phyloP scores from a whole-genome alignment of 1,140 invertebrate genomes.

The Stegodyphus dumicola region DNA sequence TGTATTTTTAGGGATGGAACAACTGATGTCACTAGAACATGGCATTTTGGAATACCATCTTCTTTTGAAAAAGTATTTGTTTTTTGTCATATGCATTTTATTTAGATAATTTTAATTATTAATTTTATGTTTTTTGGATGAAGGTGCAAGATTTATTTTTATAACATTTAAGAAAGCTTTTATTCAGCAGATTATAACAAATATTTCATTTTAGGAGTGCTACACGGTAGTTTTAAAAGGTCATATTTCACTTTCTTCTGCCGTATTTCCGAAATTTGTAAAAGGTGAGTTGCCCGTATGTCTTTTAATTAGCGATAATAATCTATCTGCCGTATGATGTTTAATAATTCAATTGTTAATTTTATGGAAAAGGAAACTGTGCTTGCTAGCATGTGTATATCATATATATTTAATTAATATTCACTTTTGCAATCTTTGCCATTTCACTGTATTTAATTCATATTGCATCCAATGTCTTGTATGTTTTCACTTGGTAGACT shows the following conservation, averaged over 20 bases:
- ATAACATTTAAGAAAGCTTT: neutral
- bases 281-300: too few relatives aligned
- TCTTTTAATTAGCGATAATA: too few relatives aligned
- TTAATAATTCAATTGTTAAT: too few relatives aligned
- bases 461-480: neutral
- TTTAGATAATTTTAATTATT: neutral
- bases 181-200: neutral
- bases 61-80: conserved; percentile 74
- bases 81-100: neutral
- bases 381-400: neutral
- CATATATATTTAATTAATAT: neutral
- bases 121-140: neutral
- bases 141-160: neutral
- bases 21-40: conserved; percentile 93
- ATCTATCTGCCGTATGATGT: too few relatives aligned
- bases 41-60: conserved; percentile 88
- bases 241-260: conserved; percentile 81
- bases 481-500: too few relatives aligned
- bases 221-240: conserved; percentile 95
- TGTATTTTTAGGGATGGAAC: conserved; percentile 81
- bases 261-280: conserved; percentile 78
- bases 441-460: neutral
- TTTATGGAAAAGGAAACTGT: too few relatives aligned
- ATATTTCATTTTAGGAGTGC: conserved; percentile 73
- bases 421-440: neutral